Evolutionary conservation across 2,113 vertebrate genomes (phyloP).

Genomic region (Myrmophylax atrothorax): DNA sequence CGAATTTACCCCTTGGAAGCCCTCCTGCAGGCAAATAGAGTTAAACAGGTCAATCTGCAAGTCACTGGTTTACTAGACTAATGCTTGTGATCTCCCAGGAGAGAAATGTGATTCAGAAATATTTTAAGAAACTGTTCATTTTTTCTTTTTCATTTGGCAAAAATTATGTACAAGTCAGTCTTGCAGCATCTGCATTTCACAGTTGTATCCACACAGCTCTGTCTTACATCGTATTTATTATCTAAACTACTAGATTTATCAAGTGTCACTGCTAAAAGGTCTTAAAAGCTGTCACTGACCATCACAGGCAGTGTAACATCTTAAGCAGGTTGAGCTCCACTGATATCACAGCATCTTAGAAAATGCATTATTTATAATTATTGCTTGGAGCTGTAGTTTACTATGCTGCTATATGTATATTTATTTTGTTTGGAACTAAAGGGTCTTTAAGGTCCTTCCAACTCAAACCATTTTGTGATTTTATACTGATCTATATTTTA

Average conservation of each 20-base stretch:
- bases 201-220: background rate
- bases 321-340: background rate
- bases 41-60: background rate
- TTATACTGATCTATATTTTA: background rate
- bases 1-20: background rate
- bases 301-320: background rate
- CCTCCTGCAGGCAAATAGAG: background rate
- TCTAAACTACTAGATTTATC: background rate
- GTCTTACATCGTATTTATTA: background rate
- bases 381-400: background rate
- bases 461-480: background rate
- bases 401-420: background rate
- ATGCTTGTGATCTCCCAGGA: background rate
- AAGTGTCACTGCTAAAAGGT: background rate
- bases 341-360: background rate
- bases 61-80: background rate
- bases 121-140: background rate
- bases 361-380: background rate
- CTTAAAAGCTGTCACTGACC: background rate
- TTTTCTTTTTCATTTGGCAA: background rate
- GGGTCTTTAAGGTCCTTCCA: background rate
- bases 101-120: background rate
- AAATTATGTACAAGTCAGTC: background rate
- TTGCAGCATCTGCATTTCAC: background rate
- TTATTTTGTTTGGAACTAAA: background rate